These are phyloP conservation scores for Scaptomyza cyrtandrae DNA, from an alignment of 2,888 invertebrate genomes.

Conservation along the genomic window DNA sequence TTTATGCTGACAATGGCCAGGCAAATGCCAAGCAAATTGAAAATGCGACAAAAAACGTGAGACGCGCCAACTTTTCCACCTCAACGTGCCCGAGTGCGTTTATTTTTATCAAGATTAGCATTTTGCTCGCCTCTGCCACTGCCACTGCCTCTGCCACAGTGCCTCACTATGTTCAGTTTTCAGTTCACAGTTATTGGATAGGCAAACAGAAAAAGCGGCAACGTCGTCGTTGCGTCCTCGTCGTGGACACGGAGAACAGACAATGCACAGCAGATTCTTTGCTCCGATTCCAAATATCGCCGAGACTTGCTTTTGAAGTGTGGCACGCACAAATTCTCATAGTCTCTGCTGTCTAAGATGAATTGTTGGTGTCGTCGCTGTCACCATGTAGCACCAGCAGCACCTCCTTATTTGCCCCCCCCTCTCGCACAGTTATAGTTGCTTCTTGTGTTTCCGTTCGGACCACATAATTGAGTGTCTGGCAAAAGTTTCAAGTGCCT, in stretches of 20 bases:
- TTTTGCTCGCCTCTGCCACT: constrained; percentile 46
- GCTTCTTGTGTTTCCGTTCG: constrained; percentile 9
- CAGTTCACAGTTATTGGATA: constrained; percentile 59
- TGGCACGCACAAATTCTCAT: constrained; percentile 67
- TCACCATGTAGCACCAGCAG: constrained; percentile 27
- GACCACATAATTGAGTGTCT: constrained; percentile 62
- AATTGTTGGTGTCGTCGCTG: constrained; percentile 67
- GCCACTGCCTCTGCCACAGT: not conserved
- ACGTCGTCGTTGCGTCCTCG: constrained; percentile 13
- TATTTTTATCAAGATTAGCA: constrained; percentile 79
- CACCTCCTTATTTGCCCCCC: not conserved
- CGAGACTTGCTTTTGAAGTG: constrained; percentile 67
- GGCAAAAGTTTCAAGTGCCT: constrained; percentile 55
- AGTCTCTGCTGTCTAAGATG: constrained; percentile 58
- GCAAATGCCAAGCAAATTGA: constrained; percentile 79
- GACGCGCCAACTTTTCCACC: constrained; percentile 67
- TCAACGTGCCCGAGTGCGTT: constrained; percentile 78
- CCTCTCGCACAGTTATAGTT: not conserved
- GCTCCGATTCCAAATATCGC: constrained; percentile 33
- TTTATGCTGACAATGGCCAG: constrained; percentile 70
- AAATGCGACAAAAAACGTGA: constrained; percentile 78
- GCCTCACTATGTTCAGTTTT: not conserved
- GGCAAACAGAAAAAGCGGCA: constrained; percentile 63
- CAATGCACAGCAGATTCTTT: constrained; percentile 58
- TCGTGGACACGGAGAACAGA: constrained; percentile 37